Evolutionary conservation across 2,113 vertebrate genomes (phyloP).

Genomic region (Trematomus loennbergii): DNA sequence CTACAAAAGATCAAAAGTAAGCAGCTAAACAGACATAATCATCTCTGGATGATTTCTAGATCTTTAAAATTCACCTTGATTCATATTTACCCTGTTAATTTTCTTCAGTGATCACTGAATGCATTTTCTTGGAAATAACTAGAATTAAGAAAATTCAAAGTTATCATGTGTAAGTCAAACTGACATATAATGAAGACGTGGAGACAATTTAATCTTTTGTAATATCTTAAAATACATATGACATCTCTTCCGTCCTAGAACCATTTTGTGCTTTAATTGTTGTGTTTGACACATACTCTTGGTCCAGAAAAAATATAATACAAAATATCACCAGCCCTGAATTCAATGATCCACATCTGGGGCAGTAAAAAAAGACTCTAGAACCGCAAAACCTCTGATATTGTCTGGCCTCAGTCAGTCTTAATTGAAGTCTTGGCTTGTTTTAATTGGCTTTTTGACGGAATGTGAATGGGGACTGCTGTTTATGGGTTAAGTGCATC

Average conservation of each 20-base stretch:
- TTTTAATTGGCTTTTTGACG: constrained; percentile 93
- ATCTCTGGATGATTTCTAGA: constrained; percentile 47
- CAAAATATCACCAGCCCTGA: background rate
- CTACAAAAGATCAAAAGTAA: constrained; percentile 54
- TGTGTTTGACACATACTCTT: background rate
- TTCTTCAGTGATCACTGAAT: background rate
- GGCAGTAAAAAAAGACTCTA: constrained; percentile 59
- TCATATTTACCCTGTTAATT: constrained; percentile 5
- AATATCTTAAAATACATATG: background rate
- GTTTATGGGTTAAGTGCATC: constrained; percentile 96
- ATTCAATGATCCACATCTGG: constrained; percentile 19
- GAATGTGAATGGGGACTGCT: constrained; percentile 92
- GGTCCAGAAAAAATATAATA: background rate
- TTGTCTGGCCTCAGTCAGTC: constrained; percentile 90
- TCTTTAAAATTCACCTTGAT: constrained; percentile 23
- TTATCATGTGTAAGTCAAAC: constrained; percentile 4
- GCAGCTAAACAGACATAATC: constrained; percentile 54
- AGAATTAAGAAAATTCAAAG: background rate
- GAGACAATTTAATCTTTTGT: background rate
- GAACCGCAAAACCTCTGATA: constrained; percentile 23
- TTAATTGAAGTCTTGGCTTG: constrained; percentile 89
- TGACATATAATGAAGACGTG: background rate
- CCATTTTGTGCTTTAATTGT: background rate
- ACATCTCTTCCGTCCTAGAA: background rate
- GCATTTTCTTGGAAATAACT: background rate